These are phyloP conservation scores for Tokudaia muenninki DNA, from an alignment of 2,797 vertebrate species.

Conservation along the genomic window DNA sequence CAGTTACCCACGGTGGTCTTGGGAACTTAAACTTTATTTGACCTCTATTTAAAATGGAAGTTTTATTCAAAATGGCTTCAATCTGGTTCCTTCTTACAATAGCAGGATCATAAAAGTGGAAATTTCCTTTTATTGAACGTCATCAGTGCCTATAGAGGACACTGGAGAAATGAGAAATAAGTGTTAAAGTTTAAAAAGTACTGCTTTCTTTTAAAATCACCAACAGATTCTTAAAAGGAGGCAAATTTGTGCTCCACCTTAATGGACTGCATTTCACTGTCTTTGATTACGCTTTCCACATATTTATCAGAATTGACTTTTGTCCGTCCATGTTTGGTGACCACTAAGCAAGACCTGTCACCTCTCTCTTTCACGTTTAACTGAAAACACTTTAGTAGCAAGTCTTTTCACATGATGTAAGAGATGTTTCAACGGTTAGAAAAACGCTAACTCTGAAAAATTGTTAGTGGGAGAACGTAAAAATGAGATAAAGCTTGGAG, in stretches of 20 bases:
- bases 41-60: background rate
- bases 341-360: background rate
- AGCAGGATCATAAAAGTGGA: background rate
- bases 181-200: background rate
- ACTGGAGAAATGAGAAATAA: background rate
- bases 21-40: background rate
- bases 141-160: background rate
- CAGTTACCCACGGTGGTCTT: background rate
- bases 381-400: background rate
- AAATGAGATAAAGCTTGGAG: background rate
- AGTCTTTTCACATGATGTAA: background rate
- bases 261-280: background rate
- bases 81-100: background rate
- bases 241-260: background rate
- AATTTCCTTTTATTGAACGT: background rate
- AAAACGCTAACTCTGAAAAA: background rate
- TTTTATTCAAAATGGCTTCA: background rate
- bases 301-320: constrained; percentile 1
- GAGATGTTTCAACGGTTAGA: background rate
- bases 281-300: background rate
- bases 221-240: background rate
- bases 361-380: background rate
- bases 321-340: background rate
- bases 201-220: background rate
- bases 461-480: background rate